These are phyloP conservation scores for Propithecus coquereli DNA, from an alignment of 2,113 vertebrate genomes.

Conservation along the genomic window DNA sequence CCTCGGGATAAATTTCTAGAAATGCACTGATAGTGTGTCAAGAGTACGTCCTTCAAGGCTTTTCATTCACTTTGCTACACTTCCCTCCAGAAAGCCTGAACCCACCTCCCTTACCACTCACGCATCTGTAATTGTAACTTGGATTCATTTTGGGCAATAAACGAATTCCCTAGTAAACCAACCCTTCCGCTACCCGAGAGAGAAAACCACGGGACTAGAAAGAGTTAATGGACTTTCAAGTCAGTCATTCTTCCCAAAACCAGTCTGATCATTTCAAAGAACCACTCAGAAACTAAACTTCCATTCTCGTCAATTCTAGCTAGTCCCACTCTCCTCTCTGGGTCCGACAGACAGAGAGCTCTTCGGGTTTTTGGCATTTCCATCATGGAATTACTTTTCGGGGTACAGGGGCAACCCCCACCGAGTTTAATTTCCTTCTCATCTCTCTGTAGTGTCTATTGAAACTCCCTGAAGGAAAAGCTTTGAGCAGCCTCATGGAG, in stretches of 20 bases:
- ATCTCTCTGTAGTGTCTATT: background rate
- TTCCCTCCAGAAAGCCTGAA: background rate
- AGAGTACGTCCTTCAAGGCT: background rate
- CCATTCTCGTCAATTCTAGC: background rate
- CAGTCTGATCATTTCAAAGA: background rate
- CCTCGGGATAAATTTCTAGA: background rate
- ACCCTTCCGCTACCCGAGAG: background rate
- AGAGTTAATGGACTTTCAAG: background rate
- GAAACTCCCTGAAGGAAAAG: constrained; percentile 58
- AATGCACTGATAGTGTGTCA: fast-evolving
- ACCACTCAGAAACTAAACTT: background rate
- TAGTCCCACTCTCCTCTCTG: background rate
- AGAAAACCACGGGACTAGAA: background rate
- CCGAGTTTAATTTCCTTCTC: constrained; percentile 70
- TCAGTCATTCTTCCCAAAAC: background rate
- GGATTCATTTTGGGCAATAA: background rate
- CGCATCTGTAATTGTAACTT: fast-evolving
- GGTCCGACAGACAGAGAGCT: background rate
- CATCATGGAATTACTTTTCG: constrained; percentile 24
- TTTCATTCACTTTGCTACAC: no score
- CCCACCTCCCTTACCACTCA: background rate
- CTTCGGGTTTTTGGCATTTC: background rate
- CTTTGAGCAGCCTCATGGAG: constrained; percentile 8
- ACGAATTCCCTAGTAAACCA: background rate
- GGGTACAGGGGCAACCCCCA: constrained; percentile 56